phyloP scores from a whole-genome alignment of 2,888 invertebrate species.

The Philaethria dido region DNA sequence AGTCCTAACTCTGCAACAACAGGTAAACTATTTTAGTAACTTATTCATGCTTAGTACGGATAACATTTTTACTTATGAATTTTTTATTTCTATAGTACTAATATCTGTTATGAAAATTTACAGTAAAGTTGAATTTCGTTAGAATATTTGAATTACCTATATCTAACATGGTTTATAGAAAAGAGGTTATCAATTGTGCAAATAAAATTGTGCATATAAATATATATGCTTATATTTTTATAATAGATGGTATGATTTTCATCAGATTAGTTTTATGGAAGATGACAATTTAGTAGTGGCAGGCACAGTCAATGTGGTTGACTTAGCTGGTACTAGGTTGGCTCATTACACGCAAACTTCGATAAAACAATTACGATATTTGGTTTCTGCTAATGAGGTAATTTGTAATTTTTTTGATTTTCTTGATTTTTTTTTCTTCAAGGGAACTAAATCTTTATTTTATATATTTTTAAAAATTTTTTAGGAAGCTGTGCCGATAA shows the following conservation, averaged over 20 bases:
- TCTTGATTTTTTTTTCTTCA: no score
- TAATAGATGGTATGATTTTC: conserved; percentile 20
- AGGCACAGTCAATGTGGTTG: conserved; percentile 72
- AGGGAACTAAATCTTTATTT: background rate
- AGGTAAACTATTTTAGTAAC: conserved; percentile 51
- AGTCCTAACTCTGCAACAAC: conserved; percentile 49
- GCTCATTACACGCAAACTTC: conserved; percentile 73
- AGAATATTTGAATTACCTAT: no score
- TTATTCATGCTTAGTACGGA: no score
- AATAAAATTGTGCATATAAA: background rate
- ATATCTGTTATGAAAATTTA: no score
- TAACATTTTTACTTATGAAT: no score
- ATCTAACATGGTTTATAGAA: no score
- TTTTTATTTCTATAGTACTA: no score
- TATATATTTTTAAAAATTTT: conserved; percentile 45
- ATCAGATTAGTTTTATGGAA: conserved; percentile 70
- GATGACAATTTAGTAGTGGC: conserved; percentile 76
- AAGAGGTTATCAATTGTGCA: background rate
- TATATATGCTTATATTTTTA: background rate
- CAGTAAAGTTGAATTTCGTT: no score
- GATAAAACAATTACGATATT: conserved; percentile 74
- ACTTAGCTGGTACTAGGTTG: conserved; percentile 69
- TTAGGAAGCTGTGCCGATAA: conserved; percentile 81
- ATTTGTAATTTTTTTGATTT: background rate
- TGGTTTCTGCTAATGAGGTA: conserved; percentile 59